A percentile compares a stretch with the other conserved stretches of the same genome.
These are phyloP conservation scores for Diorhabda elongata DNA, from an alignment of 1,140 invertebrate species.

Conservation along the genomic window DNA sequence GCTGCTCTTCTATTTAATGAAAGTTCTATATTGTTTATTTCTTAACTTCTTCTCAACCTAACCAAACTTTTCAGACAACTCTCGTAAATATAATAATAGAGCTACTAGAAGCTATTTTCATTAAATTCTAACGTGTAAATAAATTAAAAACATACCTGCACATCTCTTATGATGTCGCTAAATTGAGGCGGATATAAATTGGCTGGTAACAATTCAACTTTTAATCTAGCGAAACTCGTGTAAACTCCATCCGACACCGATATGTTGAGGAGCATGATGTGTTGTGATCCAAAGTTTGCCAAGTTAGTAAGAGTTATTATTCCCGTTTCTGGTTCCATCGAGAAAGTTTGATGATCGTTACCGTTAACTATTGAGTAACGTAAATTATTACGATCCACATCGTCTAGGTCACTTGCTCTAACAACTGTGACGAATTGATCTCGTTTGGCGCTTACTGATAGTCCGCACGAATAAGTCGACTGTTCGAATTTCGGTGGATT, in stretches of 20 bases:
- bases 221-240: constrained; percentile 74
- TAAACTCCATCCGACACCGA: constrained; percentile 90
- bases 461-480: constrained; percentile 68
- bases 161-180: constrained; percentile 54
- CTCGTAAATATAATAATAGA: too few species aligned
- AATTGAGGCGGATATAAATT: constrained; percentile 80
- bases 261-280: constrained; percentile 71
- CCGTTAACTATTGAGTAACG: constrained; percentile 80
- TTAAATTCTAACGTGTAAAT: too few species aligned
- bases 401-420: constrained; percentile 82
- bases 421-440: constrained; percentile 87
- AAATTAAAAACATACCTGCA: not conserved
- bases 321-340: constrained; percentile 68
- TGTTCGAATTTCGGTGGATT: constrained; percentile 83
- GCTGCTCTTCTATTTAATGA: too few species aligned
- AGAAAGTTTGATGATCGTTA: constrained; percentile 79
- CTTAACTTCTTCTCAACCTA: too few species aligned
- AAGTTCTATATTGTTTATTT: too few species aligned
- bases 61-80: too few species aligned
- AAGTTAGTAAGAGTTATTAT: constrained; percentile 64
- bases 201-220: constrained; percentile 74
- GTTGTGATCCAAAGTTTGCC: constrained; percentile 60
- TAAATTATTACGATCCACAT: constrained; percentile 67
- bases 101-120: too few species aligned
- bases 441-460: constrained; percentile 76